Conservation (phyloP, 2,888 invertebrate genomes). For the Ischnura elegans region DNA sequence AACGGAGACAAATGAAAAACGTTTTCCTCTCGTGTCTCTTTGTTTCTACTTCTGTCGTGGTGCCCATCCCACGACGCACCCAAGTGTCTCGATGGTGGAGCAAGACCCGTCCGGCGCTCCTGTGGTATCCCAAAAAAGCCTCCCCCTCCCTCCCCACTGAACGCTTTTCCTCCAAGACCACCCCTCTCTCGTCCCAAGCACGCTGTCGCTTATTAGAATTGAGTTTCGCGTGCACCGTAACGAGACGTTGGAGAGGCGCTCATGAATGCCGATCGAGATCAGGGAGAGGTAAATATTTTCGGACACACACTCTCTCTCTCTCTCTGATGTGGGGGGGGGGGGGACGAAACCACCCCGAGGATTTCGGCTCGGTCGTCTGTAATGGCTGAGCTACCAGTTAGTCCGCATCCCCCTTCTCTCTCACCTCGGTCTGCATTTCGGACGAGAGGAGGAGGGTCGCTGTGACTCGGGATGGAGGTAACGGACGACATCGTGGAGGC, state of each 20-base stretch:
- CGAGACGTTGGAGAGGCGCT: neutral
- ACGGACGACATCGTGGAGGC: slow-evolving; percentile 29
- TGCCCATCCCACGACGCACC: neutral
- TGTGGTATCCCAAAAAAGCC: neutral
- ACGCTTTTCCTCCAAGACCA: neutral
- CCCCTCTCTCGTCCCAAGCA: neutral
- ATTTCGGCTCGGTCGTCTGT: neutral
- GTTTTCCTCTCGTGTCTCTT: slow-evolving; percentile 58
- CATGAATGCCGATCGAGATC: slow-evolving; percentile 12
- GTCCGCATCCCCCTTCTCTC: neutral
- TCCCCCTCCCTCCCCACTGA: neutral
- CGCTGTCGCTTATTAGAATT: slow-evolving; percentile 18
- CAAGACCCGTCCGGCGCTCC: slow-evolving; percentile 13
- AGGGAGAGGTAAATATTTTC: slow-evolving; percentile 14
- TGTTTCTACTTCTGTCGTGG: slow-evolving; percentile 61
- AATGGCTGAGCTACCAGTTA: slow-evolving; percentile 43
- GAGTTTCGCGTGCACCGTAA: slow-evolving; percentile 15
- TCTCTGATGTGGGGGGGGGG: neutral
- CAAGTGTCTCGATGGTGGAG: neutral
- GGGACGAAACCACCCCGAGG: neutral
- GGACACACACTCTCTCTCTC: too few species aligned
- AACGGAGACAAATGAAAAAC: slow-evolving; percentile 67
- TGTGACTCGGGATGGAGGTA: neutral
- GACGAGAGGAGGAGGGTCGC: neutral
- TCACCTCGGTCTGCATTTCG: slow-evolving; percentile 40